Conservation (phyloP, 1,140 invertebrate species). For the Ganaspis sp. region DNA sequence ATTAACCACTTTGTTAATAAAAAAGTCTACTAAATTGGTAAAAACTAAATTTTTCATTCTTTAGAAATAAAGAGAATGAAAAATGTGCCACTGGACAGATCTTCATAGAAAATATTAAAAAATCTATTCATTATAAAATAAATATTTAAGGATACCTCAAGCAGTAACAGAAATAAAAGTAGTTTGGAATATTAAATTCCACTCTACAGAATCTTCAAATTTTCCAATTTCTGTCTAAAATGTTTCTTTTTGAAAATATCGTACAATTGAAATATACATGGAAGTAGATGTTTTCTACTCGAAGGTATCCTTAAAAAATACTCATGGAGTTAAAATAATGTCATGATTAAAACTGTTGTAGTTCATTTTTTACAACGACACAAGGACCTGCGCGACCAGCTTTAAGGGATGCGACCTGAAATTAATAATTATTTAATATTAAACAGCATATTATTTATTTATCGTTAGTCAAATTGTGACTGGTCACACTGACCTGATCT, state of each 20-base stretch:
- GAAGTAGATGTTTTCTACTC: no score
- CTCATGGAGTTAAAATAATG: not conserved
- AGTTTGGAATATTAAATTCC: no score
- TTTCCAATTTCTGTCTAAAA: no score
- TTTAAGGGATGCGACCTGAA: slow-evolving; percentile 83
- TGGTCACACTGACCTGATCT: no score
- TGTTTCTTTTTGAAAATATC: no score
- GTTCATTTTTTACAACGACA: slow-evolving; percentile 79
- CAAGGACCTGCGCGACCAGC: slow-evolving; percentile 91
- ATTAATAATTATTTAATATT: slow-evolving; percentile 52
- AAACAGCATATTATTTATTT: not conserved
- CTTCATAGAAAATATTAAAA: not conserved
- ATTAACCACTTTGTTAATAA: no score
- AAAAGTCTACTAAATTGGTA: not conserved
- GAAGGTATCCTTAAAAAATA: not conserved
- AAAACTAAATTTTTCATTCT: not conserved
- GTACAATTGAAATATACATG: no score
- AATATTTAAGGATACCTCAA: no score
- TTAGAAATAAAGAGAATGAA: not conserved
- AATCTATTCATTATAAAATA: no score
- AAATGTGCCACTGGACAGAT: not conserved
- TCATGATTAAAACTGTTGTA: slow-evolving; percentile 13
- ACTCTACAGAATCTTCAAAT: no score
- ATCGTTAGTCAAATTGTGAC: not conserved
- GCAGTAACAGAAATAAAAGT: not conserved